Percentiles rank a stretch among this genome's conserved stretches.
These are phyloP conservation scores for Myotis vivesi DNA, from an alignment of 2,797 vertebrate species.

Conservation along the genomic window DNA sequence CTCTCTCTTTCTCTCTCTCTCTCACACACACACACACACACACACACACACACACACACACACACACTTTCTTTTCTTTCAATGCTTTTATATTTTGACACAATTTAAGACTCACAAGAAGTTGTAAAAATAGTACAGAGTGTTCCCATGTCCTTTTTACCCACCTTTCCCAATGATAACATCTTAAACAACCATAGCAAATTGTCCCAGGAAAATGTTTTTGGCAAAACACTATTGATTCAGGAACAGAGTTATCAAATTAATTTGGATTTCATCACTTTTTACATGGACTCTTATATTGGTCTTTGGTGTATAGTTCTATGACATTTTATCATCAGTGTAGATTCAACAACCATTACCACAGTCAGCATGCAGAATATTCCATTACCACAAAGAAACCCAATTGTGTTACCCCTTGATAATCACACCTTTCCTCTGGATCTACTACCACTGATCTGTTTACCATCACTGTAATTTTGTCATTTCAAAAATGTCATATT, in stretches of 20 bases:
- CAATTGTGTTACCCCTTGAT: background rate
- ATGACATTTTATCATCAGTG: background rate
- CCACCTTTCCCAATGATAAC: background rate
- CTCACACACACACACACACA: too few relatives aligned
- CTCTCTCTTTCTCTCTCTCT: background rate
- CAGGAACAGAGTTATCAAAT: background rate
- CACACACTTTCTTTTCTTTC: background rate
- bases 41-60: too few relatives aligned
- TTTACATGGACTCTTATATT: background rate
- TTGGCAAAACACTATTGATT: background rate
- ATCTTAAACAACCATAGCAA: background rate
- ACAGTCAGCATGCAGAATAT: background rate
- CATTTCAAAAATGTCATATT: background rate
- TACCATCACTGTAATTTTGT: background rate
- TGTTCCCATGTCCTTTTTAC: background rate
- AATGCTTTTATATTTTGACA: background rate
- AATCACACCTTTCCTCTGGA: background rate
- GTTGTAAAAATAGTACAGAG: background rate
- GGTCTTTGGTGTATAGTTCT: background rate
- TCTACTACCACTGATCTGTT: background rate
- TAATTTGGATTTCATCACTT: background rate
- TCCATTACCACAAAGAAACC: background rate
- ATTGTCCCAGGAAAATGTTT: background rate
- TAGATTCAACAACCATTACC: background rate
- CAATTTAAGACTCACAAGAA: background rate